Conservation (phyloP, 2,888 invertebrate genomes). For the Phortica okadai region DNA sequence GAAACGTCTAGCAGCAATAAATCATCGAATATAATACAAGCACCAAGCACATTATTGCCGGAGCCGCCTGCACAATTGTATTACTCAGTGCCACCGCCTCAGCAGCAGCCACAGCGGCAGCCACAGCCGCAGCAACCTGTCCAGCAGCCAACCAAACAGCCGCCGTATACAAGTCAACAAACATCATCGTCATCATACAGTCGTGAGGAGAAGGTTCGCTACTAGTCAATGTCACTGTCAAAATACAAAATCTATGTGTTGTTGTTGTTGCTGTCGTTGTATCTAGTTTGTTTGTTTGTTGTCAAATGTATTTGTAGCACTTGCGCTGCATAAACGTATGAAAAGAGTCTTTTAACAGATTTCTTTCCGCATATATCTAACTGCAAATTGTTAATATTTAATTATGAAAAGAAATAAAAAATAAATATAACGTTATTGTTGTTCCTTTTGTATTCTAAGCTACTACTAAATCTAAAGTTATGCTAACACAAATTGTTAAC, state of each 20-base stretch:
- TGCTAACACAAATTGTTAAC: background rate
- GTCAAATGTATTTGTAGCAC: conserved; percentile 39
- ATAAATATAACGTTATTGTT: conserved; percentile 34
- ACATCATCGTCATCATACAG: conserved; percentile 52
- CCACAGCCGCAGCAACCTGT: conserved; percentile 17
- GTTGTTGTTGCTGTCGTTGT: conserved; percentile 42
- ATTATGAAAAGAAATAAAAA: background rate
- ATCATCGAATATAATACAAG: conserved; percentile 50
- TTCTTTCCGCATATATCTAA: conserved; percentile 32
- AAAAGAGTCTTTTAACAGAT: background rate
- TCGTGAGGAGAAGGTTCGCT: conserved; percentile 74
- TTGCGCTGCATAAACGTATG: conserved; percentile 1
- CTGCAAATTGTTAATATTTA: conserved; percentile 28
- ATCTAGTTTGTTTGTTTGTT: conserved; percentile 37
- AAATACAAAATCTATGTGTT: conserved; percentile 40
- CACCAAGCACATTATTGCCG: conserved; percentile 46
- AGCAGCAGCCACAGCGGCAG: conserved; percentile 25
- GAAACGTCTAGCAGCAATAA: conserved; percentile 53
- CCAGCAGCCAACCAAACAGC: background rate
- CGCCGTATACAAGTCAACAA: conserved; percentile 6
- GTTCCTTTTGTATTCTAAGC: conserved; percentile 32
- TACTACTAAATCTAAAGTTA: background rate
- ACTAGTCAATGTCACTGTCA: conserved; percentile 28
- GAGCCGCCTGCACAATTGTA: conserved; percentile 65
- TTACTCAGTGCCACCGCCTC: conserved; percentile 47